Conservation (phyloP, 2,797 vertebrate species). For the Balearica regulorum region DNA sequence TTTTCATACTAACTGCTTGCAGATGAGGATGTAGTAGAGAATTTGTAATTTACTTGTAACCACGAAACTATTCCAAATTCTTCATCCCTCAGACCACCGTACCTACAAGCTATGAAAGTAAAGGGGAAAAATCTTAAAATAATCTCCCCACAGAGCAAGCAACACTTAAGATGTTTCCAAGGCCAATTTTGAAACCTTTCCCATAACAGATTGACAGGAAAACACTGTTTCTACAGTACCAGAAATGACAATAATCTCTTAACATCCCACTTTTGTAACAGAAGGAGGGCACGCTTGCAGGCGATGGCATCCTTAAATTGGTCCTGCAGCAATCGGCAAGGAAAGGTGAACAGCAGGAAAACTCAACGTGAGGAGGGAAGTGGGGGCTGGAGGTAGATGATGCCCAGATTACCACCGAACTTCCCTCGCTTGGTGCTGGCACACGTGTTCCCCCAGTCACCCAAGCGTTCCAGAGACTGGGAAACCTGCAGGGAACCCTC, state of each 20-base stretch:
- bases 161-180: background rate
- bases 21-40: background rate
- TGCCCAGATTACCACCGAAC: background rate
- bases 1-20: background rate
- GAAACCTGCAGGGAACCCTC: background rate
- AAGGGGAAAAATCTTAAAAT: background rate
- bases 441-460: background rate
- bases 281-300: accelerated
- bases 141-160: background rate
- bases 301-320: background rate
- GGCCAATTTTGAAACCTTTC: background rate
- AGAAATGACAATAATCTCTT: background rate
- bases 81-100: background rate
- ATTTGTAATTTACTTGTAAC: background rate
- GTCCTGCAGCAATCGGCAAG: background rate
- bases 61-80: background rate
- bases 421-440: background rate
- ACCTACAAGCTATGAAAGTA: accelerated
- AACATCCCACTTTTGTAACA: background rate
- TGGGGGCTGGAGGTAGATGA: background rate
- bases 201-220: background rate
- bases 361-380: background rate
- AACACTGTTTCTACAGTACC: background rate
- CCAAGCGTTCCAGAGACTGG: accelerated
- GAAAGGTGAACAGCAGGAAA: background rate